Evolutionary conservation across 2,797 vertebrate genomes (phyloP).

Genomic region (Sphenodon punctatus): DNA sequence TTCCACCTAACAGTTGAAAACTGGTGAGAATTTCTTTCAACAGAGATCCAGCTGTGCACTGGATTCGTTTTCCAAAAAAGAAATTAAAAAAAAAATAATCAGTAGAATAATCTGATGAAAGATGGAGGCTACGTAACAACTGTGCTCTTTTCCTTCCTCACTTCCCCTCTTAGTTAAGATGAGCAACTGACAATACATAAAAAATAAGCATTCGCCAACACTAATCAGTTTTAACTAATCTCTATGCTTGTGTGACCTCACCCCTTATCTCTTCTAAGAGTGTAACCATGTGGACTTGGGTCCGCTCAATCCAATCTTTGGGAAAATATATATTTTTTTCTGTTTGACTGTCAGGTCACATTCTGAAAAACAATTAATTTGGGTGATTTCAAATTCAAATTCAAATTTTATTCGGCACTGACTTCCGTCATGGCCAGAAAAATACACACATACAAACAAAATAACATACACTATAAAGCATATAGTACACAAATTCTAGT

Average conservation of each 20-base stretch:
- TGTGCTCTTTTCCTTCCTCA: not conserved
- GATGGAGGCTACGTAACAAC: not conserved
- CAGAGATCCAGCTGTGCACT: not conserved
- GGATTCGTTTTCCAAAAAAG: not conserved
- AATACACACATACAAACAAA: no score
- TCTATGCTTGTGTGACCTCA: not conserved
- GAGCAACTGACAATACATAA: not conserved
- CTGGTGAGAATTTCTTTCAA: not conserved
- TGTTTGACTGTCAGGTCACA: not conserved
- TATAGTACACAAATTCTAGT: no score
- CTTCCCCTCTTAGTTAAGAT: not conserved
- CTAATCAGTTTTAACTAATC: not conserved
- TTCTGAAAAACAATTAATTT: no score
- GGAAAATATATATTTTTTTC: not conserved
- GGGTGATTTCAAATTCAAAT: no score
- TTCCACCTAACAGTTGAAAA: not conserved
- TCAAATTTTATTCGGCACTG: no score
- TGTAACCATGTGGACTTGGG: not conserved
- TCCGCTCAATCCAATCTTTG: not conserved
- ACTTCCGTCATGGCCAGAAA: no score
- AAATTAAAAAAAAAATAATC: no score
- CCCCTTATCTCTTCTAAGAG: not conserved
- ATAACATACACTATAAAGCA: no score
- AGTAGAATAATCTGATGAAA: not conserved
- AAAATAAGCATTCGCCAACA: not conserved